A percentile compares a stretch with the other conserved stretches of the same genome.
Evolutionary conservation across 35 echinoderm and acorn worm genomes (phyloP).

Genomic region (Holothuria glaberrima): DNA sequence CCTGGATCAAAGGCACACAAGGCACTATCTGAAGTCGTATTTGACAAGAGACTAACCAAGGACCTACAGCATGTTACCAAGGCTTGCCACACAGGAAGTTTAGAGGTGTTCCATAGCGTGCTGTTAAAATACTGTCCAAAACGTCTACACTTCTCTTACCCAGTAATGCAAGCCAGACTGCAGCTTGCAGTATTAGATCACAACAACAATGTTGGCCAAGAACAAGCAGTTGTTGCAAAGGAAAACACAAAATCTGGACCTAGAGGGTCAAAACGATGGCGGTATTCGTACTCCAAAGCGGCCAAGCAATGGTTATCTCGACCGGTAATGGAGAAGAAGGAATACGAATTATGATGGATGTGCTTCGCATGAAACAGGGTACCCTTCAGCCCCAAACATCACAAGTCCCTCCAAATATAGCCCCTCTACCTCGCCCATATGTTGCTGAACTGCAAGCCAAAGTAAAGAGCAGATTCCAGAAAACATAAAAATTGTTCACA

Average conservation of each 20-base stretch:
- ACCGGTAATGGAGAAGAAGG: slow-evolving; percentile 36
- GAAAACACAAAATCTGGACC: neutral
- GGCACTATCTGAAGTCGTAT: neutral
- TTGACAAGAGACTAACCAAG: slow-evolving; percentile 47
- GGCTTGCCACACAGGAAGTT: slow-evolving; percentile 65
- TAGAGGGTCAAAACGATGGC: neutral
- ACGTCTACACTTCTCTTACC: slow-evolving; percentile 62
- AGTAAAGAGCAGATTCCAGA: neutral
- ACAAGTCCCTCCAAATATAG: neutral
- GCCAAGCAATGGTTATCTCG: slow-evolving; percentile 27
- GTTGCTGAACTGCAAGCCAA: slow-evolving; percentile 15
- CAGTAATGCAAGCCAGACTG: slow-evolving; percentile 49
- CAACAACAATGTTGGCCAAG: slow-evolving; percentile 56
- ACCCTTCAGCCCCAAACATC: neutral
- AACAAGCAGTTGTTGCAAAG: slow-evolving; percentile 45
- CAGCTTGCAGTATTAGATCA: slow-evolving; percentile 74
- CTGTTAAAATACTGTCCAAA: slow-evolving; percentile 81
- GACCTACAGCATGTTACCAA: slow-evolving; percentile 46
- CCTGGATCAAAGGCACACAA: slow-evolving; percentile 18
- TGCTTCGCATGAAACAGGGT: slow-evolving; percentile 5
- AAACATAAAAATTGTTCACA: neutral
- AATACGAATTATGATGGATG: slow-evolving; percentile 9
- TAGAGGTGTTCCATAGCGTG: slow-evolving; percentile 69
- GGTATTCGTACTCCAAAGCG: slow-evolving; percentile 19
- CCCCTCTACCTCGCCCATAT: neutral